Evolutionary conservation across 2,797 vertebrate species (phyloP), one percentile per base, ranked within the genome.

Genomic region (Champsocephalus esox): DNA sequence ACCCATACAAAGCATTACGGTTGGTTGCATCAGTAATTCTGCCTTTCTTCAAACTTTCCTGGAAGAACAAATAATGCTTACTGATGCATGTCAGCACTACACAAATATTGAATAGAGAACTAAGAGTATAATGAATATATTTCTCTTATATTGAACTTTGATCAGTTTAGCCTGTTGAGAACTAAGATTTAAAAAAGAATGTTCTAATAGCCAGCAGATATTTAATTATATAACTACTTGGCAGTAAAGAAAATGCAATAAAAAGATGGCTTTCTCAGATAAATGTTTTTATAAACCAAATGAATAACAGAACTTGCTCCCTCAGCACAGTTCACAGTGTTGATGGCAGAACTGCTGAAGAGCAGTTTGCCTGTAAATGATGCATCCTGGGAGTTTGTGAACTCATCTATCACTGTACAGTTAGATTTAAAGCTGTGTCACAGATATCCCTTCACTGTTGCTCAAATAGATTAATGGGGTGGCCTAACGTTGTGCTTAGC

Each of bases 391-490:
- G 67, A 80, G 59, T 82, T 82, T 7, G 45, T 73, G 65, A 69
- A 83, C 76, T 49, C 55, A 51, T 65, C 65, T 79, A 59, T 80
- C 21, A 44, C 68, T 62, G 77, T 44, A 45, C 45, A 70, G 60
- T 70, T 75, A 52, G 11, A 12, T 43, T 68, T 44, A 14, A 55
- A 62, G 54, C 62, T 73, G 68, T 19, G 28, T 88, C 79, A 73
- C 7, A 24, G 57, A 21, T 24, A 41, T 59, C 48, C 11, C 1
- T 72, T 74, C 45, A 3, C 66, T 72, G 50, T 70, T 56, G 56
- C 68, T 79, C 82, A 87, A 65, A 82, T 67, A 85, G 88, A 93
- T 86, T 82, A 91, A 93, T 89, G 78, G 71, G 66, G 21, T 17
- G 13, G 48, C 1, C 14, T 46, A 24, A 67, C 49, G 46, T 80